Evolutionary conservation across 1,140 invertebrate species (phyloP).

Genomic region (Pseudachorutes palmiensis): DNA sequence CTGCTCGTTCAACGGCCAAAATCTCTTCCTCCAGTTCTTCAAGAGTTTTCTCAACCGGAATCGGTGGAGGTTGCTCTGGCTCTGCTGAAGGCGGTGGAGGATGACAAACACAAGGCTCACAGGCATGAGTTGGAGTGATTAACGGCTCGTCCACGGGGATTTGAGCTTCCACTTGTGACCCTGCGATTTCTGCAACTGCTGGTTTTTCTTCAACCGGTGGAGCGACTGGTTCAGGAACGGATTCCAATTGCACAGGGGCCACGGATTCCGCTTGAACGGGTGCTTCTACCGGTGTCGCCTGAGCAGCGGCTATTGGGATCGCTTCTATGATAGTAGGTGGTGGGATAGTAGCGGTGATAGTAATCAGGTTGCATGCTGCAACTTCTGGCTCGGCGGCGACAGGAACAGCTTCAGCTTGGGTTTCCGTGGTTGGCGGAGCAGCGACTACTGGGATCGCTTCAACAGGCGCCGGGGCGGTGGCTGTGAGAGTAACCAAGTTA

Average conservation of each 20-base stretch:
- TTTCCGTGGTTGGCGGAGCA: constrained; percentile 8
- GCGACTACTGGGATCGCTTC: constrained; percentile 22
- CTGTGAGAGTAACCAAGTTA: not conserved
- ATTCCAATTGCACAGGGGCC: too few species aligned
- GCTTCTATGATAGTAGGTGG: not conserved
- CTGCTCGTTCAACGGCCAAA: constrained; percentile 22
- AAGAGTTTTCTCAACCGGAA: constrained; percentile 15
- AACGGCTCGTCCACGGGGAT: not conserved
- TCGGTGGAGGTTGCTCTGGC: not conserved
- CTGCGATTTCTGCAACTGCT: too few species aligned
- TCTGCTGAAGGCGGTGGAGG: too few species aligned
- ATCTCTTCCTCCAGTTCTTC: constrained; percentile 23
- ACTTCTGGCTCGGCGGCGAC: too few species aligned
- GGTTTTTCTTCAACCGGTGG: too few species aligned
- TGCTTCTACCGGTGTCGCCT: too few species aligned
- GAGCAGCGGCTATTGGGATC: not conserved
- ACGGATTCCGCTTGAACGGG: too few species aligned
- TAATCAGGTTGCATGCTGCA: too few species aligned
- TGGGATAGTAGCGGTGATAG: not conserved
- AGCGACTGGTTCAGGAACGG: too few species aligned
- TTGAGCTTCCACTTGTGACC: not conserved
- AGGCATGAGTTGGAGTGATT: not conserved
- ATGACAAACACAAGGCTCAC: not conserved
- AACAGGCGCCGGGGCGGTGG: not conserved
- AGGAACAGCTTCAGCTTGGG: too few species aligned